A percentile compares a stretch with the other conserved stretches of the same genome.
These are phyloP conservation scores for Galeopterus variegatus DNA, from an alignment of 2,113 vertebrate genomes.

Conservation along the genomic window DNA sequence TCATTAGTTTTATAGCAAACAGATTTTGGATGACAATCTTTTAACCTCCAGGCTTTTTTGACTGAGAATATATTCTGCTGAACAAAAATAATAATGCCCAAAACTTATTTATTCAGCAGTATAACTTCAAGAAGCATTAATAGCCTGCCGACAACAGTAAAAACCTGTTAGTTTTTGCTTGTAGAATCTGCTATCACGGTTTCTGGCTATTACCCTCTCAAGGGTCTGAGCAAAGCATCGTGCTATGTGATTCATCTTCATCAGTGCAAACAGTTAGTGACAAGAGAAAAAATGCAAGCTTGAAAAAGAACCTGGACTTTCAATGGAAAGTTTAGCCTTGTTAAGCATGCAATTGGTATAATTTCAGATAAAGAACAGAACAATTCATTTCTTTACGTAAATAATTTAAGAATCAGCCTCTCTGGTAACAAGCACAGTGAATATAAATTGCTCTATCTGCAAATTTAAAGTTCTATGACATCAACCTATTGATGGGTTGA, in stretches of 20 bases:
- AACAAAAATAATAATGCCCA: slow-evolving; percentile 69
- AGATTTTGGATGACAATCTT: slow-evolving; percentile 66
- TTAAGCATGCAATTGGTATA: slow-evolving; percentile 61
- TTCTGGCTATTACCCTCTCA: slow-evolving; percentile 75
- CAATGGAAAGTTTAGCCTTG: slow-evolving; percentile 65
- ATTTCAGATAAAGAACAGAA: slow-evolving; percentile 83
- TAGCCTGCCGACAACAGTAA: slow-evolving; percentile 22
- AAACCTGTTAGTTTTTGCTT: slow-evolving; percentile 61
- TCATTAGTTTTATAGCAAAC: slow-evolving; percentile 76
- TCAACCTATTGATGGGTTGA: slow-evolving; percentile 61
- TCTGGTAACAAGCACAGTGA: slow-evolving; percentile 78
- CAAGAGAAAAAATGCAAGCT: slow-evolving; percentile 60
- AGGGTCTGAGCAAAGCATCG: slow-evolving; percentile 59
- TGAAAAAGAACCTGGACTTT: slow-evolving; percentile 73
- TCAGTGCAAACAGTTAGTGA: slow-evolving; percentile 53
- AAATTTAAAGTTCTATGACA: slow-evolving; percentile 79
- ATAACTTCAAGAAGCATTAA: slow-evolving; percentile 74
- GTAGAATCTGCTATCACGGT: slow-evolving; percentile 20
- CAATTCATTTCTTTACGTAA: slow-evolving; percentile 81
- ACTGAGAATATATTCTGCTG: slow-evolving; percentile 54
- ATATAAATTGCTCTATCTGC: slow-evolving; percentile 85
- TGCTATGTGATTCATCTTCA: slow-evolving; percentile 59
- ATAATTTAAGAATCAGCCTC: slow-evolving; percentile 87
- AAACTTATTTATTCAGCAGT: slow-evolving; percentile 80
- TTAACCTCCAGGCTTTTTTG: slow-evolving; percentile 5